phyloP scores from a whole-genome alignment of 2,113 vertebrate genomes.

The Proterorhinus semilunaris region DNA sequence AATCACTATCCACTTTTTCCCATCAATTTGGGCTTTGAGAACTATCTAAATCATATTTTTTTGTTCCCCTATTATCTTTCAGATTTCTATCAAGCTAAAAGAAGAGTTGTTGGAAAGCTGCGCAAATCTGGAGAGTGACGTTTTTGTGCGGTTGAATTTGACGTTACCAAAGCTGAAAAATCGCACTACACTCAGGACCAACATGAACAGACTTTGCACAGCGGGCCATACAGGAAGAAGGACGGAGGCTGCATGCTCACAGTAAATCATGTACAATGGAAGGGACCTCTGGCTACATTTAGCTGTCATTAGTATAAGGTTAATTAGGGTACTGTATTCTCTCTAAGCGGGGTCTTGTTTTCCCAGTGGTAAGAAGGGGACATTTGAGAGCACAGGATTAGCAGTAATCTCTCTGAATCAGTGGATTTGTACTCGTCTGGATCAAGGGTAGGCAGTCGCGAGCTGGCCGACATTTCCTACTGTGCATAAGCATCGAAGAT shows the following conservation, averaged over 20 bases:
- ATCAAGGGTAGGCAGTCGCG: constrained; percentile 29
- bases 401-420: constrained; percentile 48
- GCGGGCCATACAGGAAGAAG: neutral
- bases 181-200: constrained; percentile 53
- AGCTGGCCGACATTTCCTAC: constrained; percentile 38
- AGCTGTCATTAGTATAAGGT: constrained; percentile 6
- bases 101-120: constrained; percentile 67
- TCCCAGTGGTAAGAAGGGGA: constrained; percentile 37
- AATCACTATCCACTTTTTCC: neutral
- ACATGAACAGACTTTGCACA: constrained; percentile 23
- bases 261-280: constrained; percentile 22
- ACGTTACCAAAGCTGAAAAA: constrained; percentile 17
- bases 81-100: constrained; percentile 91
- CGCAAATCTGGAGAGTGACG: constrained; percentile 81
- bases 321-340: constrained; percentile 56
- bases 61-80: constrained; percentile 33
- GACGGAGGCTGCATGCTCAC: constrained; percentile 2
- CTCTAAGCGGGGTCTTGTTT: constrained; percentile 31
- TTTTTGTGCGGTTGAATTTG: neutral
- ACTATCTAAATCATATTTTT: neutral
- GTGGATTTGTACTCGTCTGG: constrained; percentile 59
- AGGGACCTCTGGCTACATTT: constrained; percentile 35
- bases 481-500: constrained; percentile 20
- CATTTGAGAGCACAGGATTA: constrained; percentile 59
- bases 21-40: neutral